Base-by-base conservation (phyloP, 2,888 invertebrate genomes). In the Ellobium chinense region DNA sequence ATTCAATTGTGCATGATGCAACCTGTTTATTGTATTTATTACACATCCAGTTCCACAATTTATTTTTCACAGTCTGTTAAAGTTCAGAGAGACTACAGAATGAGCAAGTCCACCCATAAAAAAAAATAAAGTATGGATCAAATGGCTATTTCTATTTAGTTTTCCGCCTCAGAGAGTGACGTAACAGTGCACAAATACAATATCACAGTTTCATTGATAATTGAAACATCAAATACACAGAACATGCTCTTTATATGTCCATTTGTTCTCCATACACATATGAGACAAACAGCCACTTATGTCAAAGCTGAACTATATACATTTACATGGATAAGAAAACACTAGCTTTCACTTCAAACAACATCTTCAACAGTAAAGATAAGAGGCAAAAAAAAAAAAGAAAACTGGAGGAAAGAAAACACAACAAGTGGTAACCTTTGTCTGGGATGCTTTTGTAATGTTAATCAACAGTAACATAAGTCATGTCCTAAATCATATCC, bases 151-250 rank as follows among this genome's bases (percentile, higher is more conserved):
- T 46, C 46, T 46, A 12, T 7, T 12, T 46, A 18, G 7, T 46
- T 46, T 46, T 46, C 18, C 18, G 46, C 46, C 7, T 46, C 18
- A 46, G 18, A 46, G 46, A n/a, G n/a, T 7, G 46, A 73, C 36
- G 24, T 37, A 37, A 74, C 74, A 74, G 46, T 63, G 60, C n/a
- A 24, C 27, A 60, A 66, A 31, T 7, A 66, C 80, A 80, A 80
- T 80, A 80, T 80, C 80, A 80, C 80, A 80, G 80, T 73, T 74
- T 79, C 74, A 74, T 72, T 68, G 80, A 80, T 72, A 78, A 29
- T 39, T 69, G 69, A 66, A 72, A 36, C 62, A 72, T 2, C 14
- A 46, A 56, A 37, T 18, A 60, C 76, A 76, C 7, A 56, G 24
- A 36, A 39, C 24, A 46, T 21, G 29, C 5, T 39, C 24, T 3